These are phyloP conservation scores for Argyra leucocephala DNA, from an alignment of 2,888 invertebrate species.

Conservation along the genomic window DNA sequence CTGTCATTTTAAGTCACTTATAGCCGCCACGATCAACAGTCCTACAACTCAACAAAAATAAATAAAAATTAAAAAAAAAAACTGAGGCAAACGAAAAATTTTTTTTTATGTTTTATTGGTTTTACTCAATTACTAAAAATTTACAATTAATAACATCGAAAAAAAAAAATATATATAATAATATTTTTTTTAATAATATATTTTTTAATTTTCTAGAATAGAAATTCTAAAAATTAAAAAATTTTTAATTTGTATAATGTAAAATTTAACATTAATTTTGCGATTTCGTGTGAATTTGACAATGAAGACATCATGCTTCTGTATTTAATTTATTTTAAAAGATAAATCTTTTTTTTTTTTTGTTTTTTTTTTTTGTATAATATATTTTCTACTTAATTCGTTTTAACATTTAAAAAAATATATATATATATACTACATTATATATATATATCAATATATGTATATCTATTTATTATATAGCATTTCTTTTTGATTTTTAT, in stretches of 20 bases:
- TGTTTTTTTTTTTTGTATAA: neutral
- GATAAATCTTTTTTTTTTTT: neutral
- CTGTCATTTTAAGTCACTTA: too few relatives aligned
- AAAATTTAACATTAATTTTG: neutral
- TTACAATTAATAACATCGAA: conserved; percentile 6
- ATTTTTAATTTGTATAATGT: neutral
- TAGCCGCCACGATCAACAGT: too few relatives aligned
- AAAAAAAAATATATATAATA: neutral
- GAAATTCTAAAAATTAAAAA: neutral
- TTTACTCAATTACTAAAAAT: conserved; percentile 3
- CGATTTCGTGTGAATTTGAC: neutral
- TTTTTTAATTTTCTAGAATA: neutral
- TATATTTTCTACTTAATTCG: neutral
- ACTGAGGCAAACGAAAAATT: too few relatives aligned
- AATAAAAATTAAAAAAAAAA: too few relatives aligned
- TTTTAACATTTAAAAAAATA: conserved; percentile 3
- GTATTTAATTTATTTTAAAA: too few relatives aligned
- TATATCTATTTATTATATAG: neutral
- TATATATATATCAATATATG: neutral
- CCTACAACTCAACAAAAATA: too few relatives aligned
- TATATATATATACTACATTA: neutral
- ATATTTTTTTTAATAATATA: neutral
- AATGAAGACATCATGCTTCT: too few relatives aligned
- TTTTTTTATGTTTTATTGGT: neutral
- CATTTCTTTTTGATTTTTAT: neutral